phyloP scores from a whole-genome alignment of 1,140 invertebrate genomes.

The Aricia agestis region DNA sequence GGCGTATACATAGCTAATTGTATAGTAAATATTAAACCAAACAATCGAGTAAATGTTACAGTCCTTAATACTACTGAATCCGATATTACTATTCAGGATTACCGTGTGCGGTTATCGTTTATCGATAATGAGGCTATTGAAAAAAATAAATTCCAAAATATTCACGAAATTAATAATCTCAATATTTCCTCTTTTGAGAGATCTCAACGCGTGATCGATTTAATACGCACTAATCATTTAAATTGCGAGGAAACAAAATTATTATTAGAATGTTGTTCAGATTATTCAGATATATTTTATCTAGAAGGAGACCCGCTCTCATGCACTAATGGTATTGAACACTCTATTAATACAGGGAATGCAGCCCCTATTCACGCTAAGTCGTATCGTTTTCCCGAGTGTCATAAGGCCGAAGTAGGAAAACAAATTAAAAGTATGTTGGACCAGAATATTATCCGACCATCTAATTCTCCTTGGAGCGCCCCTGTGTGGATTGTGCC shows the following conservation, averaged over 20 bases:
- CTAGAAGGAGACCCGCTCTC: constrained; percentile 25
- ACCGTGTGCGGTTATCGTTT: too few species aligned
- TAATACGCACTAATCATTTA: constrained; percentile 9
- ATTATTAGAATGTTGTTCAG: constrained; percentile 12
- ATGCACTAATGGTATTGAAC: constrained; percentile 24
- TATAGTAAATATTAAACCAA: too few species aligned
- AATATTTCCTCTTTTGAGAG: constrained; percentile 10
- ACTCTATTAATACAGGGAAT: constrained; percentile 31
- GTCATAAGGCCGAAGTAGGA: constrained; percentile 32
- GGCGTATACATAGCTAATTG: too few species aligned
- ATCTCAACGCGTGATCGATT: constrained; percentile 8
- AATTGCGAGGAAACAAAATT: constrained; percentile 7
- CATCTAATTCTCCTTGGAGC: neutral
- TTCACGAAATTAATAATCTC: neutral
- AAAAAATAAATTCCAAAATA: too few species aligned
- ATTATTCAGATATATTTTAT: neutral
- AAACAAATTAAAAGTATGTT: constrained; percentile 35
- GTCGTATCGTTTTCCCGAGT: constrained; percentile 35
- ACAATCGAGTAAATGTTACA: too few species aligned
- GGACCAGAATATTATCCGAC: constrained; percentile 20
- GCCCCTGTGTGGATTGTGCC: too few species aligned
- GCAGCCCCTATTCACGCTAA: constrained; percentile 31
- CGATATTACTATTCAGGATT: too few species aligned
- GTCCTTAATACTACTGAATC: too few species aligned
- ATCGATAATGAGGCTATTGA: too few species aligned